Evolutionary conservation across 2,113 vertebrate species (phyloP).

Genomic region (Platysternon megacephalum): DNA sequence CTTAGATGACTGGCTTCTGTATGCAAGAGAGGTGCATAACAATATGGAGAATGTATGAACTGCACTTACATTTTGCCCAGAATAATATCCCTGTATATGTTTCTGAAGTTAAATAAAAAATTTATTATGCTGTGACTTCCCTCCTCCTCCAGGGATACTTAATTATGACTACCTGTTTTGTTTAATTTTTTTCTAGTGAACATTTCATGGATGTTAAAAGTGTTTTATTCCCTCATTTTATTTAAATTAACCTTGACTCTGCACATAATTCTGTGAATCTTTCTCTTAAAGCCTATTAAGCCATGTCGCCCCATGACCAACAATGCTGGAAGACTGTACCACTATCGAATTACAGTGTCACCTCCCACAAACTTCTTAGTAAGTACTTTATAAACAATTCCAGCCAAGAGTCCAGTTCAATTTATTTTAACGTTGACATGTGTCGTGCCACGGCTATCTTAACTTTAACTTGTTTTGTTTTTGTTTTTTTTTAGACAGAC

Average conservation of each 20-base stretch:
- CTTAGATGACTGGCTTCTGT: accelerated
- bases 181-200: conserved; percentile 41
- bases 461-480: background rate
- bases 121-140: background rate
- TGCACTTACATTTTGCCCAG: background rate
- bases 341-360: conserved; percentile 97
- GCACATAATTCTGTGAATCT: conserved; percentile 40
- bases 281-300: conserved; percentile 84
- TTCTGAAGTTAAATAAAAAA: background rate
- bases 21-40: background rate
- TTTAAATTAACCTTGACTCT: conserved; percentile 60
- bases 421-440: background rate
- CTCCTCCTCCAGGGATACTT: background rate
- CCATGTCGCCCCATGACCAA: conserved; percentile 94
- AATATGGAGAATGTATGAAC: background rate
- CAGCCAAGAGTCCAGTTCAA: background rate
- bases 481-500: conserved; percentile 88
- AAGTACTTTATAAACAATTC: conserved; percentile 59
- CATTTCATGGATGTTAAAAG: conserved; percentile 43
- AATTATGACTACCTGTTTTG: conserved; percentile 46
- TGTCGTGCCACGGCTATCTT: background rate
- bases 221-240: conserved; percentile 56
- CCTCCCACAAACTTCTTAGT: conserved; percentile 99
- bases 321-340: conserved; percentile 94
- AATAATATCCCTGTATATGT: background rate